phyloP scores from a whole-genome alignment of 2,888 invertebrate species.

The Tinea semifulvella region DNA sequence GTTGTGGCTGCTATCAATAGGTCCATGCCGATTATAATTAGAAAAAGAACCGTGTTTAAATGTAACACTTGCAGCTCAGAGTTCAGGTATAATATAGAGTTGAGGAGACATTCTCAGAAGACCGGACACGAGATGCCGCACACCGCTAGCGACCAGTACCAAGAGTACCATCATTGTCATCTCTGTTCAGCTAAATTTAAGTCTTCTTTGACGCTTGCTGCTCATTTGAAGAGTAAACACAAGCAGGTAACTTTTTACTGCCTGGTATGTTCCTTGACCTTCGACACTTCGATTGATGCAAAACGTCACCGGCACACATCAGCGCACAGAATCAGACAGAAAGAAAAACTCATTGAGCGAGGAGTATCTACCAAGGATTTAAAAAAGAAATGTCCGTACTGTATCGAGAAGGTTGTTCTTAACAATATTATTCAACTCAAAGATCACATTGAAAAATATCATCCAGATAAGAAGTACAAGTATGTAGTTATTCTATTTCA shows the following conservation, averaged over 20 bases:
- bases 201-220: constrained; percentile 72
- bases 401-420: constrained; percentile 52
- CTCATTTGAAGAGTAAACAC: constrained; percentile 72
- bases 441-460: constrained; percentile 66
- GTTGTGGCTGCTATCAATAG: constrained; percentile 79
- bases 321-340: constrained; percentile 70
- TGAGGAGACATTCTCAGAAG: constrained; percentile 68
- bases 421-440: constrained; percentile 66
- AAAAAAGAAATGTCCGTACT: constrained; percentile 69
- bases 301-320: constrained; percentile 72
- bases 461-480: constrained; percentile 72
- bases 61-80: constrained; percentile 74
- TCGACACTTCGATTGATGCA: constrained; percentile 68
- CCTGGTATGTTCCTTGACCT: constrained; percentile 72
- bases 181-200: constrained; percentile 68
- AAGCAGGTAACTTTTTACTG: constrained; percentile 71
- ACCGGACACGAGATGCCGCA: constrained; percentile 56
- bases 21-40: constrained; percentile 81
- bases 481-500: constrained; percentile 34
- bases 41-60: constrained; percentile 68
- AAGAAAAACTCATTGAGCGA: constrained; percentile 43
- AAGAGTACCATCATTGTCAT: constrained; percentile 69
- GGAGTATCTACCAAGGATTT: constrained; percentile 42
- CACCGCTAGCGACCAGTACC: constrained; percentile 72
- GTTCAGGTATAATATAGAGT: constrained; percentile 80